Percentiles rank a stretch among this genome's conserved stretches.
phyloP scores from a whole-genome alignment of 1,140 invertebrate species.

The Goniozus legneri region DNA sequence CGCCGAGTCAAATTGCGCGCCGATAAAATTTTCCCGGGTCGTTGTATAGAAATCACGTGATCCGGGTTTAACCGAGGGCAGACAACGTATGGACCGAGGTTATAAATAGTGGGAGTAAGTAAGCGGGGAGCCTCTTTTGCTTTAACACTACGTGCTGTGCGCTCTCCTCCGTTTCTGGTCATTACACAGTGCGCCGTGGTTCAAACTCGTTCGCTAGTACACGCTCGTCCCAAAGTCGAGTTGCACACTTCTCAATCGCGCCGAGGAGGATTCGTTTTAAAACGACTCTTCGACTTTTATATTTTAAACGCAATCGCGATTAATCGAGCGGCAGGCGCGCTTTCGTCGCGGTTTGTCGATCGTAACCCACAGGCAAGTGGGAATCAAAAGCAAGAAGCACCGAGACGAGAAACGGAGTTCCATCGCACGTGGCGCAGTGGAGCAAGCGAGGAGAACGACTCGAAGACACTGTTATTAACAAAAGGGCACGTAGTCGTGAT shows the following conservation, averaged over 20 bases:
- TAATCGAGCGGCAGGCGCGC: too few species aligned
- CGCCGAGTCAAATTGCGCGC: too few species aligned
- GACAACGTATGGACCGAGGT: conserved; percentile 30
- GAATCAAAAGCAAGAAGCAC: neutral
- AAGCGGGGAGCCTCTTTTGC: conserved; percentile 44
- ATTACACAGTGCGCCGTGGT: conserved; percentile 29
- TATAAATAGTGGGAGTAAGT: conserved; percentile 39
- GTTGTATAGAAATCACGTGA: conserved; percentile 31
- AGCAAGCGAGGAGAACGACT: neutral
- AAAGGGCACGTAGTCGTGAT: neutral
- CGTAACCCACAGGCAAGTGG: neutral
- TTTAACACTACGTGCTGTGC: conserved; percentile 32
- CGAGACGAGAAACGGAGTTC: neutral
- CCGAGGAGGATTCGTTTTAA: neutral
- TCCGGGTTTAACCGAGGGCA: conserved; percentile 17
- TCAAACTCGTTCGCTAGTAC: conserved; percentile 20
- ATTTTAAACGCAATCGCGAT: too few species aligned
- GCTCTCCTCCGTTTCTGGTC: conserved; percentile 21
- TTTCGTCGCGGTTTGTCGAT: neutral
- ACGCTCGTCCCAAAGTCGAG: neutral
- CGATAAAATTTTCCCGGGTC: too few species aligned
- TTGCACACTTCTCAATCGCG: neutral
- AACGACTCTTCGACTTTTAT: too few species aligned
- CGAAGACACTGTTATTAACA: neutral
- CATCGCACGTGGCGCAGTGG: too few species aligned